Conservation (phyloP, 2,888 invertebrate species). For the Aphelenchoides bicaudatus region DNA sequence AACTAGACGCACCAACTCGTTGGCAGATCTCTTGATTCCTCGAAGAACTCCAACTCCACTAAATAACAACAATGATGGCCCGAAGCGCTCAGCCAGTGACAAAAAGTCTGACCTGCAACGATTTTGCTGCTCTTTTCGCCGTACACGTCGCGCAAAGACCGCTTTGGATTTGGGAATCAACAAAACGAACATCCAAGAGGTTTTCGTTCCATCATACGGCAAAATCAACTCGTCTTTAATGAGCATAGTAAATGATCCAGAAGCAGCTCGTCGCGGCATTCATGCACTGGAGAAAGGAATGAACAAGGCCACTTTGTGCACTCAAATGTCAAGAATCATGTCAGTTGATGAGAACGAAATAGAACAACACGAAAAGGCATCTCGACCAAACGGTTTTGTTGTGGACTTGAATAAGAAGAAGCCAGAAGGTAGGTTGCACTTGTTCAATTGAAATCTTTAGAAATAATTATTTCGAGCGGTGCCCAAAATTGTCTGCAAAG, state of each 20-base stretch:
- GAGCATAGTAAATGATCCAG: background rate
- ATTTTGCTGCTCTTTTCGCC: constrained; percentile 8
- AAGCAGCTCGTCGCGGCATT: constrained; percentile 5
- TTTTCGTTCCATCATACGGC: background rate
- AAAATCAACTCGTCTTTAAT: background rate
- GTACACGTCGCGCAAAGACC: constrained; percentile 3
- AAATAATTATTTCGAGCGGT: too few relatives aligned
- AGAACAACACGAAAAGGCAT: too few relatives aligned
- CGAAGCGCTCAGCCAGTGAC: too few relatives aligned
- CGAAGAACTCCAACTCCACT: background rate
- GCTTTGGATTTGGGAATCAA: background rate
- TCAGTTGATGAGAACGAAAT: too few relatives aligned
- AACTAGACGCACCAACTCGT: constrained; percentile 15
- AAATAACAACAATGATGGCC: background rate
- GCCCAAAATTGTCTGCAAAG: too few relatives aligned
- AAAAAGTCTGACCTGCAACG: constrained; percentile 5
- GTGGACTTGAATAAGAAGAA: too few relatives aligned
- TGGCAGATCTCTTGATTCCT: constrained; percentile 1
- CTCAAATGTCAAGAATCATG: too few relatives aligned
- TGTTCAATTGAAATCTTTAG: too few relatives aligned
- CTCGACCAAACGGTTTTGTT: too few relatives aligned
- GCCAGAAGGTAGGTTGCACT: too few relatives aligned
- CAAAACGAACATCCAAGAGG: background rate
- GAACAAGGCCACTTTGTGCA: too few relatives aligned
- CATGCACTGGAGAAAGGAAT: background rate